These are phyloP conservation scores for Chinchilla lanigera DNA, from an alignment of 2,113 vertebrate genomes.

Conservation along the genomic window DNA sequence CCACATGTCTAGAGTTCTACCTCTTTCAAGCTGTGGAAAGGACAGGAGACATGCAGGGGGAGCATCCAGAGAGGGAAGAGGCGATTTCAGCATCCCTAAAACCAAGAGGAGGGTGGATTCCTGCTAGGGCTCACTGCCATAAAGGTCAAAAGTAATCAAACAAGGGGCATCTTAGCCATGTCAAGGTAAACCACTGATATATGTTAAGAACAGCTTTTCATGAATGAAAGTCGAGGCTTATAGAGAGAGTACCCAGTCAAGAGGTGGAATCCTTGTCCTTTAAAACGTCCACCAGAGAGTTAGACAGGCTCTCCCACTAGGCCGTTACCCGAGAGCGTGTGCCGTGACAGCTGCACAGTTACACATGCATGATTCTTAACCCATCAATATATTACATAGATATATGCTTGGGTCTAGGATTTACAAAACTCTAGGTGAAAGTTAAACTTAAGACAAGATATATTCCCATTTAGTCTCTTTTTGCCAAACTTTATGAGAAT, in stretches of 20 bases:
- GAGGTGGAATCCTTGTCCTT: neutral
- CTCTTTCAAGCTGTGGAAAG: neutral
- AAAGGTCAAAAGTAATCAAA: neutral
- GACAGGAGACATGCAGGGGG: neutral
- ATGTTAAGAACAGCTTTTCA: neutral
- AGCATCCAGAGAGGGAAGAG: neutral
- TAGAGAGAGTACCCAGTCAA: neutral
- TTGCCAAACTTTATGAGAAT: neutral
- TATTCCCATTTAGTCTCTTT: neutral
- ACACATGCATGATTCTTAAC: neutral
- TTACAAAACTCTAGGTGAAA: neutral
- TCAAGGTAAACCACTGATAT: neutral
- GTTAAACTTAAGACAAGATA: neutral
- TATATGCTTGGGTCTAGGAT: neutral
- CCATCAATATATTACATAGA: neutral
- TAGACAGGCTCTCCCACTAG: neutral
- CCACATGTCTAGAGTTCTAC: neutral
- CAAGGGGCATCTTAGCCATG: neutral
- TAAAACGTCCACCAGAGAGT: neutral
- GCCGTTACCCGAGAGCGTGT: neutral
- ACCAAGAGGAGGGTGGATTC: neutral
- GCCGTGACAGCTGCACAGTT: neutral
- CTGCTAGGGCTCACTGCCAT: neutral
- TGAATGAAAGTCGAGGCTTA: neutral
- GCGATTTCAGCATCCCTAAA: neutral